Conservation (phyloP, 2,797 vertebrate species). For the Cyprinodon diabolis region DNA sequence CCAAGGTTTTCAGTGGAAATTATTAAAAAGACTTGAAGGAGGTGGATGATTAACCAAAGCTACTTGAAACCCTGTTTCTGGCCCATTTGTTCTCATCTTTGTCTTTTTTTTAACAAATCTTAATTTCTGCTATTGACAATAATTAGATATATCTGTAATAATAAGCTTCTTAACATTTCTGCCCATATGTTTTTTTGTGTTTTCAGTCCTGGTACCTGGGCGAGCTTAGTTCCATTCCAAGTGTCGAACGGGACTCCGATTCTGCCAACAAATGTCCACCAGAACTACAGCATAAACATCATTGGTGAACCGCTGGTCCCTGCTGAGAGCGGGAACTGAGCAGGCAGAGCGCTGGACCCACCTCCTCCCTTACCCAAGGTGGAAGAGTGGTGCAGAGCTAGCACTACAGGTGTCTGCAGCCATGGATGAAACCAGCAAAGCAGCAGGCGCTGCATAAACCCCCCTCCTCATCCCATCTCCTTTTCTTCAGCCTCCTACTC, state of each 20-base stretch:
- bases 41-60: background rate
- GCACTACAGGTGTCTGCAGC: constrained; percentile 70
- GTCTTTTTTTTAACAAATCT: background rate
- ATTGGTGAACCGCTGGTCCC: constrained; percentile 99
- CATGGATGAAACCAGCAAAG: constrained; percentile 89
- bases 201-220: constrained; percentile 99
- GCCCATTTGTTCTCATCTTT: background rate
- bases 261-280: constrained; percentile 99
- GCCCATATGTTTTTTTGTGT: constrained; percentile 10
- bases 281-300: constrained; percentile 99
- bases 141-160: constrained; percentile 18
- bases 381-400: constrained; percentile 54
- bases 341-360: constrained; percentile 56
- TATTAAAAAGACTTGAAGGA: background rate
- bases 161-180: constrained; percentile 43
- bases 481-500: background rate
- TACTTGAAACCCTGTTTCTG: too few species aligned
- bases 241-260: constrained; percentile 99
- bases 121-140: constrained; percentile 26
- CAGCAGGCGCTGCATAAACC: constrained; percentile 79
- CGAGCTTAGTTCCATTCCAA: constrained; percentile 99
- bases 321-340: constrained; percentile 97
- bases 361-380: constrained; percentile 23
- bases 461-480: background rate
- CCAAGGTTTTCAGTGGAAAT: background rate